Conservation (phyloP, 2,888 invertebrate species). For the Smittia aterrima region DNA sequence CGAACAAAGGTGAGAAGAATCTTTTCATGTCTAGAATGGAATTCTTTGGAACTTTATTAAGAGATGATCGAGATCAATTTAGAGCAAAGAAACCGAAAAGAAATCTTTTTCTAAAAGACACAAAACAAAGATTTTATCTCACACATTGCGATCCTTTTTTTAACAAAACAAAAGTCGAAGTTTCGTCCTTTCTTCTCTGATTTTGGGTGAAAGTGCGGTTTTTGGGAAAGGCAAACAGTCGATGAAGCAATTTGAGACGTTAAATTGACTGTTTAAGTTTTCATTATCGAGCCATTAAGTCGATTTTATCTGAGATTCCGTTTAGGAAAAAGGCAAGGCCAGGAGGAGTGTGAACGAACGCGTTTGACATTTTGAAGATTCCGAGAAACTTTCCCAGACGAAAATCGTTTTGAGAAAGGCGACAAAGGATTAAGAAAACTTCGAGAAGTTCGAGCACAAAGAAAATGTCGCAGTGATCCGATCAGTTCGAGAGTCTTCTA, state of each 20-base stretch:
- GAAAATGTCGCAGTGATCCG: not conserved
- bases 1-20: too few relatives aligned
- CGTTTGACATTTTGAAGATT: not conserved
- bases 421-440: not conserved
- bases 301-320: slow-evolving; percentile 13
- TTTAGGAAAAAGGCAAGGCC: not conserved
- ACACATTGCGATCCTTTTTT: not conserved
- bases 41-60: not conserved
- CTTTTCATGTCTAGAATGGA: not conserved
- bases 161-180: not conserved
- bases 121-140: slow-evolving; percentile 1
- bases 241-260: slow-evolving; percentile 33
- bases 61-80: not conserved
- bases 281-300: slow-evolving; percentile 38
- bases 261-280: slow-evolving; percentile 39
- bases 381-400: not conserved
- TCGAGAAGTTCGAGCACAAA: not conserved
- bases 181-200: slow-evolving; percentile 1
- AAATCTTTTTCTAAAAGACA: not conserved
- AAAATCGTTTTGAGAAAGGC: not conserved
- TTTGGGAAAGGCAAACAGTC: not conserved
- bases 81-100: not conserved
- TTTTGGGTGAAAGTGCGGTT: slow-evolving; percentile 35
- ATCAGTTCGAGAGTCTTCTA: not conserved
- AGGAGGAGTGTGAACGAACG: not conserved